Evolutionary conservation across 2,797 vertebrate genomes (phyloP).

Genomic region (Takifugu ocellatus): DNA sequence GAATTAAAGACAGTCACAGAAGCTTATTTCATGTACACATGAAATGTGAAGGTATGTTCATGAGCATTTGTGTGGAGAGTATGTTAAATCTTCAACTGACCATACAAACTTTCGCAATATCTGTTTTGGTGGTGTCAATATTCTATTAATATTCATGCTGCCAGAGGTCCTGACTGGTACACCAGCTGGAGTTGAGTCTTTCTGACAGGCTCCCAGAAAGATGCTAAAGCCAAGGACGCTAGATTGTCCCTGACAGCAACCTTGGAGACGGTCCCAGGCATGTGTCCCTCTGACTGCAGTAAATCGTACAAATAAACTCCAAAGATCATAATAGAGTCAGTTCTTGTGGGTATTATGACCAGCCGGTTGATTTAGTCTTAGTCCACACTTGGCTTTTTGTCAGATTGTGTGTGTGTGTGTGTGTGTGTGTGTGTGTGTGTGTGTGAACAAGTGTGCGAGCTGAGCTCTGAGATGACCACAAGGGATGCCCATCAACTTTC

Average conservation of each 20-base stretch:
- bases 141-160: slow-evolving; percentile 91
- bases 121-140: slow-evolving; percentile 89
- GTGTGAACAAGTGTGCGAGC: slow-evolving; percentile 25
- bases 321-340: slow-evolving; percentile 76
- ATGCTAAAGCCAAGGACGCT: slow-evolving; percentile 83
- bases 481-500: slow-evolving; percentile 55
- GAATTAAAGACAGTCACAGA: slow-evolving; percentile 50
- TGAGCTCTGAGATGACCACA: slow-evolving; percentile 53
- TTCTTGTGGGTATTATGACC: slow-evolving; percentile 70
- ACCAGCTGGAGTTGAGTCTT: slow-evolving; percentile 79
- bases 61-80: slow-evolving; percentile 3
- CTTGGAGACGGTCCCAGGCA: slow-evolving; percentile 81
- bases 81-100: slow-evolving; percentile 57
- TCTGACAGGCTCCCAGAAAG: slow-evolving; percentile 82
- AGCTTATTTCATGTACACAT: too few relatives aligned
- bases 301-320: slow-evolving; percentile 82
- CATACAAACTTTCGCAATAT: slow-evolving; percentile 70
- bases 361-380: slow-evolving; percentile 61
- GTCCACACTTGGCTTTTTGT: slow-evolving; percentile 15
- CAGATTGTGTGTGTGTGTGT: slow-evolving; percentile 13
- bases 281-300: slow-evolving; percentile 63
- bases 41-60: slow-evolving; percentile 45
- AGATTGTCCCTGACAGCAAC: slow-evolving; percentile 85
- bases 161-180: slow-evolving; percentile 83
- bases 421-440: slow-evolving; percentile 3